These are phyloP conservation scores for Sus cebifrons DNA, from an alignment of 2,797 vertebrate genomes.

Conservation along the genomic window DNA sequence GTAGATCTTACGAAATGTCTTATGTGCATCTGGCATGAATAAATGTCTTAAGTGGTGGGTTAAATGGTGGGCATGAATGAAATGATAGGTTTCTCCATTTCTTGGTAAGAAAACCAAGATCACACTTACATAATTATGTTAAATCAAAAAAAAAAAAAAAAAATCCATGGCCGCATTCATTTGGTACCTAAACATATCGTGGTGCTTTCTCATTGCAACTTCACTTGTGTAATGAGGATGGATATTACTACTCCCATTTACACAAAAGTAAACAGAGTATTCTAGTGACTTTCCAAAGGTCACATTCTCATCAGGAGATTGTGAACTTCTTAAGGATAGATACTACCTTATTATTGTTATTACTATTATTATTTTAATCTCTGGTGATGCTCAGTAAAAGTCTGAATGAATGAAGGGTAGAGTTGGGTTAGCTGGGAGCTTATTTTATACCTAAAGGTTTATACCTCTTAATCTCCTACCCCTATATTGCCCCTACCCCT, in stretches of 20 bases:
- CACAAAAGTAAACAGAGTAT: neutral
- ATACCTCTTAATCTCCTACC: neutral
- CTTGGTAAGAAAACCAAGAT: constrained; percentile 3
- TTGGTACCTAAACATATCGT: neutral
- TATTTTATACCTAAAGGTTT: no score
- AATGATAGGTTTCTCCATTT: neutral
- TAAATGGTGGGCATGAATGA: neutral
- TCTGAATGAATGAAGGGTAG: constrained; percentile 12
- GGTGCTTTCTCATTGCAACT: neutral
- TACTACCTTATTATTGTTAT: neutral
- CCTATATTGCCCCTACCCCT: neutral
- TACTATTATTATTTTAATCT: neutral
- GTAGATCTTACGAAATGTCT: neutral
- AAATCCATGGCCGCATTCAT: neutral
- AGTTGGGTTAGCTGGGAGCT: neutral
- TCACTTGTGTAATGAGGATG: neutral
- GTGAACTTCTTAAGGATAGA: neutral
- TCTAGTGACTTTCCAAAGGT: neutral
- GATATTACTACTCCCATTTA: neutral
- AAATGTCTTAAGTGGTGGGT: neutral
- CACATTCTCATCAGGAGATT: neutral
- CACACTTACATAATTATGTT: neutral
- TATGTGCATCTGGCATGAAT: neutral
- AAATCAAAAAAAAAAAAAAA: neutral
- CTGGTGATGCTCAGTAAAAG: neutral